Percentiles rank a stretch among this genome's conserved stretches.
Conservation (phyloP, 1,140 invertebrate species). For the Drosophila punjabiensis region DNA sequence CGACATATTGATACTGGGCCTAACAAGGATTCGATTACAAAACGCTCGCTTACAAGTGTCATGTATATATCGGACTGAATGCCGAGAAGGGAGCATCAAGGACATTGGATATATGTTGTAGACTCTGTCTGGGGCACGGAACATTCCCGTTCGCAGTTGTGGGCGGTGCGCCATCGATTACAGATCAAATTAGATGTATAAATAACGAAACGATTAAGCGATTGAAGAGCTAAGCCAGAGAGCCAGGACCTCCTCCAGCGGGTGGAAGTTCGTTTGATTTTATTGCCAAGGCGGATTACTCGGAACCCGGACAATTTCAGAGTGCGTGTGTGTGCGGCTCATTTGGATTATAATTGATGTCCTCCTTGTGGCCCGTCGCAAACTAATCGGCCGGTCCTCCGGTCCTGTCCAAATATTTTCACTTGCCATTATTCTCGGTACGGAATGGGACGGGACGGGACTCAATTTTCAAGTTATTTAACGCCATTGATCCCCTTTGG, state of each 20-base stretch:
- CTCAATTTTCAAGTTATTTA: slow-evolving; percentile 80
- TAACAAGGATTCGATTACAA: slow-evolving; percentile 52
- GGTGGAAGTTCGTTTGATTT: slow-evolving; percentile 69
- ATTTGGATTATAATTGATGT: slow-evolving; percentile 83
- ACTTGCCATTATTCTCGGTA: slow-evolving; percentile 56
- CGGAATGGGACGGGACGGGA: slow-evolving; percentile 13
- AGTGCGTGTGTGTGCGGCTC: slow-evolving; percentile 59
- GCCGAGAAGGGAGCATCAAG: slow-evolving; percentile 17
- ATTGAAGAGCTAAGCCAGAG: slow-evolving; percentile 72
- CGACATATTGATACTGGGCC: slow-evolving; percentile 31
- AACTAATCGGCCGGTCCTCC: slow-evolving; percentile 62
- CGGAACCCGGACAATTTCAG: slow-evolving; percentile 47
- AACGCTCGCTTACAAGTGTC: slow-evolving; percentile 76
- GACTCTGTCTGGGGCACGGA: slow-evolving; percentile 9
- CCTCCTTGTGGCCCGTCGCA: slow-evolving; percentile 48
- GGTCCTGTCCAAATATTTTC: slow-evolving; percentile 34
- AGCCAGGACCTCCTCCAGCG: slow-evolving; percentile 8
- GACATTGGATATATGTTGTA: slow-evolving; percentile 10
- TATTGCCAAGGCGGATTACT: slow-evolving; percentile 78
- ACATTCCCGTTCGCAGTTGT: slow-evolving; percentile 37
- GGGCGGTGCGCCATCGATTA: slow-evolving; percentile 66
- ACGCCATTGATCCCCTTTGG: slow-evolving; percentile 42
- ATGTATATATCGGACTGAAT: slow-evolving; percentile 66
- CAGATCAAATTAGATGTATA: slow-evolving; percentile 84
- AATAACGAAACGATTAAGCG: slow-evolving; percentile 83